phyloP scores from a whole-genome alignment of 2,888 invertebrate species.

The Nezara viridula region DNA sequence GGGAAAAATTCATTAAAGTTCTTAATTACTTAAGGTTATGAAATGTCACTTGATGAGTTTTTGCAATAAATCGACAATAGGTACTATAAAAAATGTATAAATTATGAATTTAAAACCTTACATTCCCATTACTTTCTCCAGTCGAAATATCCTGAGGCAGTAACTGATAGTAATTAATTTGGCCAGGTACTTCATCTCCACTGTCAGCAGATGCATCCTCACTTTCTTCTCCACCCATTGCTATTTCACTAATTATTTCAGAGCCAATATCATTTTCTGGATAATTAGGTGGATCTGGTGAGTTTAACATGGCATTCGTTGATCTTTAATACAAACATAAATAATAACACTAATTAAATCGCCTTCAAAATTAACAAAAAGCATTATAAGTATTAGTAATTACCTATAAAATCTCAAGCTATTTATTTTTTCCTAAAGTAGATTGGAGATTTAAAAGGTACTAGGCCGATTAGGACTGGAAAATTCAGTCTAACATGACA shows the following conservation, averaged over 20 bases:
- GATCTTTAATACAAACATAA: neutral
- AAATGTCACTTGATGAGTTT: no score
- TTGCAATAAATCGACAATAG: no score
- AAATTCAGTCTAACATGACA: no score
- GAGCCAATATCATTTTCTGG: slow-evolving; percentile 54
- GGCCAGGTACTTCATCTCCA: slow-evolving; percentile 2
- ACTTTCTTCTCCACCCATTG: slow-evolving; percentile 61
- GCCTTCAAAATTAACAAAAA: neutral
- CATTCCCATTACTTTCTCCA: slow-evolving; percentile 8
- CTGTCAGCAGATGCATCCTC: slow-evolving; percentile 59
- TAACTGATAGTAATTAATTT: slow-evolving; percentile 58
- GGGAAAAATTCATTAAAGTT: no score
- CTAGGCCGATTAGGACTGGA: neutral
- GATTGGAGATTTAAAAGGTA: neutral
- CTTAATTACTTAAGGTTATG: no score
- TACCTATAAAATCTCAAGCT: neutral
- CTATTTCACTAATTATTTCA: slow-evolving; percentile 49
- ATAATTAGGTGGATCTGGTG: slow-evolving; percentile 63
- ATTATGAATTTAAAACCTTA: neutral
- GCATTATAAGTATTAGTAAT: neutral
- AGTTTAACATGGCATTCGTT: slow-evolving; percentile 60
- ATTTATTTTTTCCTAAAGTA: neutral
- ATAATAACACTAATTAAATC: neutral
- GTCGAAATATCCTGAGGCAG: slow-evolving; percentile 60
- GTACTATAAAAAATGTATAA: no score